phyloP scores from a whole-genome alignment of 1,140 invertebrate genomes.

The Bradysia coprophila region DNA sequence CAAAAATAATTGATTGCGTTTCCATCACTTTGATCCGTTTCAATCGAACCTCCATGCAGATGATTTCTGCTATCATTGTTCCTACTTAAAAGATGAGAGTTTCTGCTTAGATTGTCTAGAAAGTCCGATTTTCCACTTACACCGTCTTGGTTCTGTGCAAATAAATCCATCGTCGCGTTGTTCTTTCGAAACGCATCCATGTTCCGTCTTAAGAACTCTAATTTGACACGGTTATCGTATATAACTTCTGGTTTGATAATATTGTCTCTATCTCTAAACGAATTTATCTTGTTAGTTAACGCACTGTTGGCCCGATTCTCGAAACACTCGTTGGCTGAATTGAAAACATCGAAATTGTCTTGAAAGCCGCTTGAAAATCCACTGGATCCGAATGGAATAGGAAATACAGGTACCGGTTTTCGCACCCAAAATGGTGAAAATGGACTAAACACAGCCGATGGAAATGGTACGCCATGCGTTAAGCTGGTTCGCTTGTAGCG shows the following conservation, averaged over 20 bases:
- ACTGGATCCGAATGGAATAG: conserved; percentile 15
- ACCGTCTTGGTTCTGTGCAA: neutral
- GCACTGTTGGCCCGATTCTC: neutral
- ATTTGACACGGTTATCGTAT: conserved; percentile 2
- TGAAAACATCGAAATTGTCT: conserved; percentile 17
- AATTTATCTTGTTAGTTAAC: neutral
- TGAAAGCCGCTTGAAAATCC: conserved; percentile 6
- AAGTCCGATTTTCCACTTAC: no score
- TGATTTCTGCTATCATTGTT: neutral
- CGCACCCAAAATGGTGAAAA: conserved; percentile 26
- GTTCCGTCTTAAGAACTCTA: conserved; percentile 1
- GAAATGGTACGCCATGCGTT: conserved; percentile 24
- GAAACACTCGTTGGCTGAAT: neutral
- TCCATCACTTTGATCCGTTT: neutral
- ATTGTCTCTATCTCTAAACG: neutral
- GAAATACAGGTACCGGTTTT: conserved; percentile 29
- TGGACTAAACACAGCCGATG: conserved; percentile 20
- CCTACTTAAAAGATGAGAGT: neutral
- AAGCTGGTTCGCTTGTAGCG: conserved; percentile 73
- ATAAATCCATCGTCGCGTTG: neutral
- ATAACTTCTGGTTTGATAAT: neutral
- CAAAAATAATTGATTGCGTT: neutral
- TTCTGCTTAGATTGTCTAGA: neutral
- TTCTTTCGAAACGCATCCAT: neutral
- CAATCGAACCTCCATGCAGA: neutral